A percentile compares a stretch with the other conserved stretches of the same genome.
These are phyloP conservation scores for Riparia riparia DNA, from an alignment of 2,113 vertebrate genomes.

Conservation along the genomic window DNA sequence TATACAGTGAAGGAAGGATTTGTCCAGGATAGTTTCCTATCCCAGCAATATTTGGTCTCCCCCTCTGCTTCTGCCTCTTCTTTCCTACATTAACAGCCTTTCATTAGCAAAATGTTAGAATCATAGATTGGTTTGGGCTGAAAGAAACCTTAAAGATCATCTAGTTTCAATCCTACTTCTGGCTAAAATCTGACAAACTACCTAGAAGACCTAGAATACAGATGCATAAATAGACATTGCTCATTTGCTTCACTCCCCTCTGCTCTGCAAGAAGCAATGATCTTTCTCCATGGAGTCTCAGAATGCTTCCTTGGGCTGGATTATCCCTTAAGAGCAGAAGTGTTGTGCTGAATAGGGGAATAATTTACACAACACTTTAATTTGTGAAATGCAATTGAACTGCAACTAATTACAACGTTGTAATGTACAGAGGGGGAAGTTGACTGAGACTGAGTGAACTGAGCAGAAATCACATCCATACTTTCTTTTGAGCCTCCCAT, in stretches of 20 bases:
- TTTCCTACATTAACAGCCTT: not conserved
- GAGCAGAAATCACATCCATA: not conserved
- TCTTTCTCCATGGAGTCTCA: not conserved
- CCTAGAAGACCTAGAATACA: not conserved
- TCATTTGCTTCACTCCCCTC: not conserved
- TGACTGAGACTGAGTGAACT: not conserved
- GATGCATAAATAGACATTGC: not conserved
- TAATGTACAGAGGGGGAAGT: not conserved
- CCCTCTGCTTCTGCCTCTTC: not conserved
- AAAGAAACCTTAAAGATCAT: not conserved
- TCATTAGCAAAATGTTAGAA: not conserved
- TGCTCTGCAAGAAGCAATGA: fast-evolving
- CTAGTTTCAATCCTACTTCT: not conserved
- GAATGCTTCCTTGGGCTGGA: not conserved
- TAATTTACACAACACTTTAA: not conserved
- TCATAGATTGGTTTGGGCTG: not conserved
- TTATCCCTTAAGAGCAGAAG: not conserved
- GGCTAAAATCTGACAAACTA: not conserved
- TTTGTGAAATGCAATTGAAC: not conserved
- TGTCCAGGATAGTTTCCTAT: not conserved
- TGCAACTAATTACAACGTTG: not conserved
- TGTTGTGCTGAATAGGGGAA: not conserved
- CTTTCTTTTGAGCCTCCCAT: not conserved
- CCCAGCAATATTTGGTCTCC: not conserved
- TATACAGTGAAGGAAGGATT: not conserved